These are phyloP conservation scores for Aurelia sp. DNA, from an alignment of 30 jellyfish, hydroid and myxozoan genomes.

Conservation along the genomic window DNA sequence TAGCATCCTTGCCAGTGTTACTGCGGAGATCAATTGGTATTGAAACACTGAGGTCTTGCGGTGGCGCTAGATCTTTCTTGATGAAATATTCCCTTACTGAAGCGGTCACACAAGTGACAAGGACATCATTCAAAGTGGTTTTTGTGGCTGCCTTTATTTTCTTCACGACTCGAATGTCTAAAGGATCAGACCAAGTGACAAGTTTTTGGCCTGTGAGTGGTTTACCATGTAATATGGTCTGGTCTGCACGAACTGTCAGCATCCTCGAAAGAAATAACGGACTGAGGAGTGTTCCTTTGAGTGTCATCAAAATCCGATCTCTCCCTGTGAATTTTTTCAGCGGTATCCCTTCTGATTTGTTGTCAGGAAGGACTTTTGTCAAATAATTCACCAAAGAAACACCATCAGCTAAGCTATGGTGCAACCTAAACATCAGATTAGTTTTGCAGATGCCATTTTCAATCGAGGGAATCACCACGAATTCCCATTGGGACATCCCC, in stretches of 20 bases:
- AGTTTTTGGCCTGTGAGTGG: conserved; percentile 70
- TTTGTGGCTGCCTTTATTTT: conserved; percentile 57
- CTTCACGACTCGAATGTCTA: conserved; percentile 67
- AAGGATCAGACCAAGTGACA: conserved; percentile 86
- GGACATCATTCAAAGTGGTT: conserved; percentile 88
- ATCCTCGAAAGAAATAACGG: conserved; percentile 59
- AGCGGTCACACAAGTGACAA: conserved; percentile 80
- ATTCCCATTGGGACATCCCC: conserved; percentile 91
- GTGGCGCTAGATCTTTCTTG: conserved; percentile 57
- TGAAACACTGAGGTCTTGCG: conserved; percentile 66
- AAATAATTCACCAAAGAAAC: conserved; percentile 70
- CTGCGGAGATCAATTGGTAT: conserved; percentile 87
- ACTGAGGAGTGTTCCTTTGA: conserved; percentile 60
- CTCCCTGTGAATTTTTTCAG: conserved; percentile 70
- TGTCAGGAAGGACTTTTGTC: conserved; percentile 68
- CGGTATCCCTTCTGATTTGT: conserved; percentile 16
- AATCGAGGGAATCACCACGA: conserved; percentile 76
- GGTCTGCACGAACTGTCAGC: conserved; percentile 55
- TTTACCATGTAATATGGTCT: conserved; percentile 60
- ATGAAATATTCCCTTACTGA: conserved; percentile 71
- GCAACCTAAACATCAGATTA: conserved; percentile 68
- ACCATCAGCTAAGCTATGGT: conserved; percentile 92
- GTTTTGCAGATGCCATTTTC: conserved; percentile 67
- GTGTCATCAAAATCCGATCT: conserved; percentile 52
- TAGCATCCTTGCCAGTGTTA: conserved; percentile 67